Evolutionary conservation across 1,140 invertebrate species (phyloP), one percentile per base, ranked within the genome.

Genomic region (Ostrea edulis): DNA sequence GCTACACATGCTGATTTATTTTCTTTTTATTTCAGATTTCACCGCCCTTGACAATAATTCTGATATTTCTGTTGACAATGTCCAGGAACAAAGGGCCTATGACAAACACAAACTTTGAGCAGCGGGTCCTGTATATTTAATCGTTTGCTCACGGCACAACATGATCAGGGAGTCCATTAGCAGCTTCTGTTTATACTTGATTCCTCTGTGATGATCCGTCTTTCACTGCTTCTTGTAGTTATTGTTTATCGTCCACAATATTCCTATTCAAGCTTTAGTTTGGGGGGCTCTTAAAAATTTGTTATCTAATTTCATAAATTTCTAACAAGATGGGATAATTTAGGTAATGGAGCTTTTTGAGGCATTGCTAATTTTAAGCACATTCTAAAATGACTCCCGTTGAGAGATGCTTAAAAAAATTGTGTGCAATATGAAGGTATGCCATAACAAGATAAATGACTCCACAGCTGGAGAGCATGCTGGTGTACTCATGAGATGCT

Each of bases 31-130:
- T 89, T 65, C 88, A 92, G 92, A 89, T 92, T 91, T 86, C 92
- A 92, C 89, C 90, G 92, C n/a, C 92, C 92, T 71, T 92, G 91
- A 92, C 62, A 87, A n/a, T 62, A 52, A 35, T 52, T 83, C 68
- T 14, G 68, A 68, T 68, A 68, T 68, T 68, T 58, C 83, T 54
- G 53, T 84, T 55, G 17, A 11, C 55, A 22, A 9, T 84, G 83
- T 29, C 53, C n/a, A 22, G 52, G 25, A 58, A 29, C 81, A 22
- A 25, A 11, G 68, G 65, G 65, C 65, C 65, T 77, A 11, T 29
- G 25, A 77, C 68, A n/a, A n/a, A 77, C 68, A 29, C 25, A 14
- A 12, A 77, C 29, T 77, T 77, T 77, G 68, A 77, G 68, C 68
- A 77, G 68, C 68, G 25, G 68, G 68, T 77, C 68, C 68, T 77